Evolutionary conservation across 2,113 vertebrate species (phyloP).

Genomic region (Siphamia tubifer): DNA sequence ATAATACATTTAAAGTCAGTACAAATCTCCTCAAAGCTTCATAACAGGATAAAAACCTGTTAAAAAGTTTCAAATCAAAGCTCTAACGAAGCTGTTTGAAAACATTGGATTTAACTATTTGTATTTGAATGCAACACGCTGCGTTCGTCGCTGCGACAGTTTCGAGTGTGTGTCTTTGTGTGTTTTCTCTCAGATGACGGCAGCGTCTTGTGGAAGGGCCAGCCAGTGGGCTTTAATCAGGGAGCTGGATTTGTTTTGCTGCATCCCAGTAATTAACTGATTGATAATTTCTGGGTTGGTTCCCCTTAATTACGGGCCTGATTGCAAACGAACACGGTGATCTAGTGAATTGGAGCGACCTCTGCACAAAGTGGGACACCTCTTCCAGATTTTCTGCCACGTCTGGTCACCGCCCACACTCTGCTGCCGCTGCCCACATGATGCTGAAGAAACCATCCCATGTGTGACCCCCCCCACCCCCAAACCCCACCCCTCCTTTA

Average conservation of each 20-base stretch:
- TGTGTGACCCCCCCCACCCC: background rate
- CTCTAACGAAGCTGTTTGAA: too few relatives aligned
- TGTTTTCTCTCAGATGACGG: conserved; percentile 36
- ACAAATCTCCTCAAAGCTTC: too few relatives aligned
- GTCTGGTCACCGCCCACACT: conserved; percentile 56
- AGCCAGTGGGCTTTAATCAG: conserved; percentile 66
- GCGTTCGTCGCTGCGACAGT: background rate
- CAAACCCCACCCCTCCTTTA: too few relatives aligned
- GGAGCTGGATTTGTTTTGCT: conserved; percentile 69
- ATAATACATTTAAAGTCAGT: too few relatives aligned
- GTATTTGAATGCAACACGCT: background rate
- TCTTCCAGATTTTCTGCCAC: conserved; percentile 58
- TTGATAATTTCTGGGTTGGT: conserved; percentile 79
- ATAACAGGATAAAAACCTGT: too few relatives aligned
- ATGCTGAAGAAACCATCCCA: conserved; percentile 17
- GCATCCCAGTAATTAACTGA: conserved; percentile 75
- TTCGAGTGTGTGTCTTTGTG: background rate
- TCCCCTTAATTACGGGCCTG: conserved; percentile 75
- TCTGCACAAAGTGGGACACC: conserved; percentile 58
- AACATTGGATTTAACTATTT: too few relatives aligned
- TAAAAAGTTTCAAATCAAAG: too few relatives aligned
- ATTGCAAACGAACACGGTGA: conserved; percentile 72
- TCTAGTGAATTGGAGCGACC: conserved; percentile 64
- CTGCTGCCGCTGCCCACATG: conserved; percentile 17
- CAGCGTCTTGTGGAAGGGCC: conserved; percentile 39